These are phyloP conservation scores for Acropternis orthonyx DNA, from an alignment of 2,797 vertebrate genomes.

Conservation along the genomic window DNA sequence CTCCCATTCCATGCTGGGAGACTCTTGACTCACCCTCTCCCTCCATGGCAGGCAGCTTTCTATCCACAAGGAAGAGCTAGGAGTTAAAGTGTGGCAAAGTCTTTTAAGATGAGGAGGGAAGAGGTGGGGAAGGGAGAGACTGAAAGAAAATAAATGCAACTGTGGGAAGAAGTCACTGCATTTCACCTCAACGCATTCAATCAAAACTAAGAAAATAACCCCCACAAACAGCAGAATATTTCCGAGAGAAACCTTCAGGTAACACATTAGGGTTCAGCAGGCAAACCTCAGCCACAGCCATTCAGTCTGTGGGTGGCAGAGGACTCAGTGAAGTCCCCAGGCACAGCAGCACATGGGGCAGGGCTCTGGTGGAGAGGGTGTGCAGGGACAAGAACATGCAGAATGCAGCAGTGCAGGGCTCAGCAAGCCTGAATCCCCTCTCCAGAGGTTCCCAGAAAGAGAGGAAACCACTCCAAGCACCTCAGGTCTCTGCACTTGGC, in stretches of 20 bases:
- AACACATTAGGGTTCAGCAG: background rate
- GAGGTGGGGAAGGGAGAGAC: background rate
- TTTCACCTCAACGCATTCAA: background rate
- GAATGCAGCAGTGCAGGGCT: background rate
- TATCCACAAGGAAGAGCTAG: background rate
- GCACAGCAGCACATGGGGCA: background rate
- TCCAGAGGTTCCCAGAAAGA: background rate
- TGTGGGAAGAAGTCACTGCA: background rate
- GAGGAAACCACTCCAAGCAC: background rate
- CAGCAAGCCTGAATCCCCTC: background rate
- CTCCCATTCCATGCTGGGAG: background rate
- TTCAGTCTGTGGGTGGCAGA: background rate
- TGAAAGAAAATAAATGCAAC: background rate
- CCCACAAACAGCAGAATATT: background rate
- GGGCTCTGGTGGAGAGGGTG: background rate
- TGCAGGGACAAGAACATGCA: background rate
- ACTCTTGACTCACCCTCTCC: background rate
- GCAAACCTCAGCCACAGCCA: background rate
- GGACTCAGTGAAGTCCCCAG: background rate
- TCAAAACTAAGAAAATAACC: background rate
- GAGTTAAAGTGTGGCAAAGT: background rate
- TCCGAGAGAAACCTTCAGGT: background rate
- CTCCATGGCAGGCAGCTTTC: background rate
- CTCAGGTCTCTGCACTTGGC: background rate
- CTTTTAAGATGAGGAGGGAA: background rate